These are phyloP conservation scores for Isoperla grammatica DNA, from an alignment of 2,888 invertebrate genomes.

Conservation along the genomic window DNA sequence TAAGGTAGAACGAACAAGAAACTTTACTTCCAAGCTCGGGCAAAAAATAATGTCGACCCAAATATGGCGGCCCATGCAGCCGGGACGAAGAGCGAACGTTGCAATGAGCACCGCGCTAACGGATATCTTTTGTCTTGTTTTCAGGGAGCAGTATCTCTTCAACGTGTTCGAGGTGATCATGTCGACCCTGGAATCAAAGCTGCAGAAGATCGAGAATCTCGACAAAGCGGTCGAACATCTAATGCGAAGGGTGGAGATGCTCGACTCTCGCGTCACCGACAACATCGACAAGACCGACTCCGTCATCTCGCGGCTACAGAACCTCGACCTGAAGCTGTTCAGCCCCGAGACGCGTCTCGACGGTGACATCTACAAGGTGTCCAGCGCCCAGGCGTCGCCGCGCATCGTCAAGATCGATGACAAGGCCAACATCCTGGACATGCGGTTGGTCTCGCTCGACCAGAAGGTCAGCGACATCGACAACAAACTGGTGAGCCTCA, in stretches of 20 bases:
- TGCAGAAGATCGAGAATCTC: constrained; percentile 80
- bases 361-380: constrained; percentile 41
- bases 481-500: constrained; percentile 67
- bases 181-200: constrained; percentile 79
- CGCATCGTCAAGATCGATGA: constrained; percentile 36
- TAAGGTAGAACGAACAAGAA: too few relatives aligned
- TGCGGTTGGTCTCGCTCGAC: constrained; percentile 65
- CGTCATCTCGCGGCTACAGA: constrained; percentile 69
- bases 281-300: constrained; percentile 81
- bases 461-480: constrained; percentile 82
- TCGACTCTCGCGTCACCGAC: constrained; percentile 75
- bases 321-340: constrained; percentile 69
- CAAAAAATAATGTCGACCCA: too few relatives aligned
- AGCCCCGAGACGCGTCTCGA: constrained; percentile 44
- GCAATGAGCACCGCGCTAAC: too few relatives aligned
- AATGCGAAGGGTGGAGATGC: constrained; percentile 75
- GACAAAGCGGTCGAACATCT: constrained; percentile 84
- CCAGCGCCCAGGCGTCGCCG: constrained; percentile 35
- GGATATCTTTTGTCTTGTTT: neutral
- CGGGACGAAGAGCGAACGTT: too few relatives aligned
- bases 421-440: constrained; percentile 52
- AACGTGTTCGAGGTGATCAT: constrained; percentile 88
- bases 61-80: too few relatives aligned
- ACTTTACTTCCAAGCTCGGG: too few relatives aligned
- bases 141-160: constrained; percentile 81